Conservation (phyloP, 1,140 invertebrate genomes). For the Drosophila virilis region DNA sequence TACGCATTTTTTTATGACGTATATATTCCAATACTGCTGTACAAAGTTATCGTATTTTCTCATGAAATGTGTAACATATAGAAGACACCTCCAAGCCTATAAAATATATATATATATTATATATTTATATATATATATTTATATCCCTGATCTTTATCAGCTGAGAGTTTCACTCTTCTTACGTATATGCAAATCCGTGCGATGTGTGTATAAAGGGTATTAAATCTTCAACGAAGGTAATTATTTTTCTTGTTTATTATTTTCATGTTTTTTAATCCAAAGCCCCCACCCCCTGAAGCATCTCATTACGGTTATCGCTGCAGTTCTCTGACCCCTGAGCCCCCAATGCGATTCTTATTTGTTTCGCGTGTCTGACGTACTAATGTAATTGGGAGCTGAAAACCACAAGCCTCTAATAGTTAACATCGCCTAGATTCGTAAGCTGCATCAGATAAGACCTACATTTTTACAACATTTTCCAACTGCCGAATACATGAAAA, state of each 20-base stretch:
- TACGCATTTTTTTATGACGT: background rate
- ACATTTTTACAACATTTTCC: slow-evolving; percentile 8
- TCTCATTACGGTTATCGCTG: slow-evolving; percentile 26
- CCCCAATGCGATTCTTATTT: slow-evolving; percentile 14
- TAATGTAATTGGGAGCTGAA: background rate
- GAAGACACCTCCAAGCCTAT: too few species aligned
- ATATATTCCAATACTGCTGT: too few species aligned
- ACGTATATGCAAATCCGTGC: background rate
- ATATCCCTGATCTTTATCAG: too few species aligned
- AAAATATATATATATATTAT: too few species aligned
- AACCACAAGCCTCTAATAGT: slow-evolving; percentile 22
- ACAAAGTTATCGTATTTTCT: too few species aligned
- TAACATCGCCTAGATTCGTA: background rate
- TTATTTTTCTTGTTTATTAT: background rate
- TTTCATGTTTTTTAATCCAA: too few species aligned
- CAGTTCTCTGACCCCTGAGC: slow-evolving; percentile 14
- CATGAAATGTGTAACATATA: too few species aligned
- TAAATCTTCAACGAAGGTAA: too few species aligned
- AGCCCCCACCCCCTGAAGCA: background rate
- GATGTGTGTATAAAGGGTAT: too few species aligned
- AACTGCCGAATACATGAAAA: background rate
- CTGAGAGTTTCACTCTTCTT: background rate
- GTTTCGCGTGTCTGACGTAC: slow-evolving; percentile 26
- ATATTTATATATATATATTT: too few species aligned
- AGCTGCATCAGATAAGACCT: slow-evolving; percentile 4